These are phyloP conservation scores for Aleadryas rufinucha DNA, from an alignment of 2,113 vertebrate genomes.

Conservation along the genomic window DNA sequence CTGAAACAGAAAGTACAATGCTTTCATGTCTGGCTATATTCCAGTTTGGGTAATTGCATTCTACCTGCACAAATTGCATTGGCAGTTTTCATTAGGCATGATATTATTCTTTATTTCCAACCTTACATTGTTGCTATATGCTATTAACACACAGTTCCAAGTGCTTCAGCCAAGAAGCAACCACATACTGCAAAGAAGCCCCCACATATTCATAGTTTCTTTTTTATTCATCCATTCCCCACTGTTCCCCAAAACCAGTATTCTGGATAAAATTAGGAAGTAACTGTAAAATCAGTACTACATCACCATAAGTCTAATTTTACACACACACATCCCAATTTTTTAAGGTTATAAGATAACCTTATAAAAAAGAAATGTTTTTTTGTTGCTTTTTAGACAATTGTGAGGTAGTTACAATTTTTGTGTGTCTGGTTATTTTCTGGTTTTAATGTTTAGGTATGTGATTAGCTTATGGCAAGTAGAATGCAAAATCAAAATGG, in stretches of 20 bases:
- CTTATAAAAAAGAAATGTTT: background rate
- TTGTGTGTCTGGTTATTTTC: background rate
- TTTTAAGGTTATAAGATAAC: background rate
- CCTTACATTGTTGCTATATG: background rate
- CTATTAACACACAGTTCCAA: background rate
- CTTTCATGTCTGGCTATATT: background rate
- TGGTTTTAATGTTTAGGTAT: background rate
- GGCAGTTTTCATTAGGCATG: slow-evolving; percentile 5
- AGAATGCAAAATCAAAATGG: background rate
- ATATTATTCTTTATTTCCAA: slow-evolving; percentile 13
- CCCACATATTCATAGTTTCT: background rate
- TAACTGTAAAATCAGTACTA: background rate
- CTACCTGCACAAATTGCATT: slow-evolving; percentile 9
- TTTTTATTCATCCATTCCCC: background rate
- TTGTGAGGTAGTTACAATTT: background rate
- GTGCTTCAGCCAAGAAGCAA: background rate
- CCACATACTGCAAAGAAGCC: background rate
- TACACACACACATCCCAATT: background rate
- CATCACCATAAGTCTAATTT: background rate
- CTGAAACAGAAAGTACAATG: background rate
- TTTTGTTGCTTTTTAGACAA: background rate
- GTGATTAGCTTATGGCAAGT: background rate
- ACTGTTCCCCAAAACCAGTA: background rate
- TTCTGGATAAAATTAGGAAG: background rate
- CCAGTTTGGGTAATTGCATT: background rate